Evolutionary conservation across 2,113 vertebrate genomes (phyloP).

Genomic region (Perccottus glenii): DNA sequence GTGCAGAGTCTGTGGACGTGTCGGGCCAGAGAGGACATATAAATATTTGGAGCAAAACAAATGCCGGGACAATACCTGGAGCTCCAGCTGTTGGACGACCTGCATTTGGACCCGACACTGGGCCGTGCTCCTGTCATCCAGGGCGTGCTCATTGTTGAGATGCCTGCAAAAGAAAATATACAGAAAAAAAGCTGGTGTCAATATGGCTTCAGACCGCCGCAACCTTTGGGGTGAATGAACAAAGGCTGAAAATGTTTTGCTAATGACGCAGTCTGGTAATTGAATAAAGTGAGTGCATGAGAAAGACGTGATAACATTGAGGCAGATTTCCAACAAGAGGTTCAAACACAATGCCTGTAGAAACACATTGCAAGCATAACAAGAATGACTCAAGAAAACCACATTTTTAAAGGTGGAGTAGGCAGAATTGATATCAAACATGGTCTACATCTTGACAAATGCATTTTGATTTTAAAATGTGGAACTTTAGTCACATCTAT

Average conservation of each 20-base stretch:
- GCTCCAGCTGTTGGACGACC: conserved; percentile 99
- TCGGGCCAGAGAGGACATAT: conserved; percentile 46
- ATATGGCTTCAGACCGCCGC: conserved; percentile 34
- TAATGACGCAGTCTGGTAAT: conserved; percentile 37
- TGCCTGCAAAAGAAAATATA: conserved; percentile 86
- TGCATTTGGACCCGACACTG: conserved; percentile 99
- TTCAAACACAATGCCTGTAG: conserved; percentile 19
- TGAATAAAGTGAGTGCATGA: conserved; percentile 6
- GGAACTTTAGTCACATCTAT: too few relatives aligned
- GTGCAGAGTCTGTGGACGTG: conserved; percentile 44
- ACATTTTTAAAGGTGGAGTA: conserved; percentile 54
- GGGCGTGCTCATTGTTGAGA: conserved; percentile 99
- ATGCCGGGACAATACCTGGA: conserved; percentile 87
- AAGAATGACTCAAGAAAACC: conserved; percentile 34
- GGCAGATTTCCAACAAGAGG: conserved; percentile 12
- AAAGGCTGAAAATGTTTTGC: conserved; percentile 28
- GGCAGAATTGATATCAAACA: background rate
- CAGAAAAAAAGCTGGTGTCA: conserved; percentile 23
- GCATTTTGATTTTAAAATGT: too few relatives aligned
- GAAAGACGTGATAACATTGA: conserved; percentile 24
- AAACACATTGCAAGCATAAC: conserved; percentile 34
- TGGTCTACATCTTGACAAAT: too few relatives aligned
- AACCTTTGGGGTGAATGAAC: conserved; percentile 39
- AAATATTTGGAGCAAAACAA: conserved; percentile 67
- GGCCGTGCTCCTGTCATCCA: conserved; percentile 99